These are phyloP conservation scores for Willisornis vidua DNA, from an alignment of 2,113 vertebrate species.

Conservation along the genomic window DNA sequence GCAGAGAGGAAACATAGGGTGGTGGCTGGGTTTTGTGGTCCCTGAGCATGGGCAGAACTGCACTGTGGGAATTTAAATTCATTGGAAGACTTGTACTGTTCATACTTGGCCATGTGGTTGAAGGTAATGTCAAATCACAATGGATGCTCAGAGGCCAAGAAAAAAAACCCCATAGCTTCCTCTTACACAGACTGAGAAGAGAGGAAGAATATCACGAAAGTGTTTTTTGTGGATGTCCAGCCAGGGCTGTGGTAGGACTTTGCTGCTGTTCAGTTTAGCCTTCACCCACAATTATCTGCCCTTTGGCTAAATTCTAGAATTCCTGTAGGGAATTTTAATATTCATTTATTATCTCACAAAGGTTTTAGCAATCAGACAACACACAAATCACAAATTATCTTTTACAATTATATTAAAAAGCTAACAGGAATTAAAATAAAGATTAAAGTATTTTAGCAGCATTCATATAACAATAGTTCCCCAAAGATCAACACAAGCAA, in stretches of 20 bases:
- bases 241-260: not conserved
- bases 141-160: not conserved
- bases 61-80: not conserved
- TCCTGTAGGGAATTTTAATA: not conserved
- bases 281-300: not conserved
- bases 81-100: not conserved
- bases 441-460: constrained; percentile 19
- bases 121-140: not conserved
- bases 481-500: constrained; percentile 2
- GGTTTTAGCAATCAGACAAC: not conserved
- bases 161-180: not conserved
- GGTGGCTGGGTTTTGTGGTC: not conserved
- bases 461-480: not conserved
- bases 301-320: not conserved
- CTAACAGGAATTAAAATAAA: constrained; percentile 40
- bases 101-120: not conserved
- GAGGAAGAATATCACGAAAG: not conserved
- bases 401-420: constrained; percentile 30
- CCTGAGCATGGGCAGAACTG: not conserved
- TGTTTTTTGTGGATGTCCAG: not conserved
- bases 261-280: not conserved
- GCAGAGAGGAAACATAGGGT: not conserved
- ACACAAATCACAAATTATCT: not conserved
- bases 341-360: not conserved
- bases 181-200: not conserved